These are phyloP conservation scores for Dreissena rostriformis DNA, from an alignment of 1,140 invertebrate species.

Conservation along the genomic window DNA sequence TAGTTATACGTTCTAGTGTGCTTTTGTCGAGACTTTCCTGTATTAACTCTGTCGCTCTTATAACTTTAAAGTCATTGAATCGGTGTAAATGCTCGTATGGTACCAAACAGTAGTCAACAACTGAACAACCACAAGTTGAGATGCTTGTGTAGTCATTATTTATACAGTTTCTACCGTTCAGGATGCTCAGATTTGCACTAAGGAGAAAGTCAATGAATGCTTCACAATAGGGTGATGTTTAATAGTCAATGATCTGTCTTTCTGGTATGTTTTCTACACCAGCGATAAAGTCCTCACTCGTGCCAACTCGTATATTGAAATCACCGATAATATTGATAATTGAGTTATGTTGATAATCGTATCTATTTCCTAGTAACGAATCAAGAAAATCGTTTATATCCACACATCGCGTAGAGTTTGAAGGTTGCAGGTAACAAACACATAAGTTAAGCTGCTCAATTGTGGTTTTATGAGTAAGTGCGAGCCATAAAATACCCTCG, in stretches of 20 bases:
- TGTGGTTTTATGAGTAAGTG: neutral
- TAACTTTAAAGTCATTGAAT: neutral
- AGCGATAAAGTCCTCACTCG: neutral
- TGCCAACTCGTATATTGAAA: neutral
- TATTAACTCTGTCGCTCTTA: neutral
- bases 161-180: slow-evolving; percentile 1
- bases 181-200: neutral
- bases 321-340: neutral
- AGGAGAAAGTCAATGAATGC: neutral
- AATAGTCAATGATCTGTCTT: no score
- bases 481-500: neutral
- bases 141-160: neutral
- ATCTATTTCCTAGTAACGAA: no score
- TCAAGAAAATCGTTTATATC: neutral
- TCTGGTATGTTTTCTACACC: neutral
- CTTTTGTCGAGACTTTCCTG: no score
- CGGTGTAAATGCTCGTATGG: neutral
- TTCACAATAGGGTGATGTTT: neutral
- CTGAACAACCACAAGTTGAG: neutral
- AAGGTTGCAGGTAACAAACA: neutral
- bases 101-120: neutral
- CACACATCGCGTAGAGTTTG: neutral
- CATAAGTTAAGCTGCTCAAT: neutral
- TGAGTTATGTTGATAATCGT: neutral
- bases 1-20: no score